A percentile compares a stretch with the other conserved stretches of the same genome.
Conservation (phyloP, 2,888 invertebrate genomes). For the Pollenia labialis region DNA sequence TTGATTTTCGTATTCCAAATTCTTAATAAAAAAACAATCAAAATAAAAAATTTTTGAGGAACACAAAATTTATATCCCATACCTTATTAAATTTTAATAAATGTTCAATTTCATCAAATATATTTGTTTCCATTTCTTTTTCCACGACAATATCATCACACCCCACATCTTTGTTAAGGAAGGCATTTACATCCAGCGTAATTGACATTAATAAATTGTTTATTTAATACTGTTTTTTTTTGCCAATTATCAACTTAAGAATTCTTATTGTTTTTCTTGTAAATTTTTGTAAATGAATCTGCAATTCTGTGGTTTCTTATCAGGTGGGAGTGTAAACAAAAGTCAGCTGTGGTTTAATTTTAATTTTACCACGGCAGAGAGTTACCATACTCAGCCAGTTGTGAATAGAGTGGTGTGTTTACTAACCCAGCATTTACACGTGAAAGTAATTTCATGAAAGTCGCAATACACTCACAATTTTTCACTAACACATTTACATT, state of each 20-base stretch:
- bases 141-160: slow-evolving; percentile 67
- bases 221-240: not conserved
- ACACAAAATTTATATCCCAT: not conserved
- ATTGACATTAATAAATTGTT: slow-evolving; percentile 67
- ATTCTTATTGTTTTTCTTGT: slow-evolving; percentile 16
- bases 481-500: no score
- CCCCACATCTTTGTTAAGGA: slow-evolving; percentile 70
- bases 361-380: not conserved
- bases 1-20: slow-evolving; percentile 58
- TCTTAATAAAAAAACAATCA: slow-evolving; percentile 30
- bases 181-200: slow-evolving; percentile 73
- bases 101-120: slow-evolving; percentile 75
- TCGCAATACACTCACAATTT: no score
- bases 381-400: not conserved
- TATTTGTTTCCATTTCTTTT: slow-evolving; percentile 72
- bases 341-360: slow-evolving; percentile 9
- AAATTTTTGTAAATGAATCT: slow-evolving; percentile 46
- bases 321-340: slow-evolving; percentile 50
- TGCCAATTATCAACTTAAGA: not conserved
- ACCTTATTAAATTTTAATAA: slow-evolving; percentile 74
- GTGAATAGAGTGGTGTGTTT: no score
- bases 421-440: no score
- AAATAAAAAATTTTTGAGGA: not conserved
- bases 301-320: slow-evolving; percentile 30
- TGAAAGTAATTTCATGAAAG: no score